Evolutionary conservation across 64 coral and sea anemone species (phyloP), one percentile per base, ranked within the genome.

Genomic region (Anthopleura sola): DNA sequence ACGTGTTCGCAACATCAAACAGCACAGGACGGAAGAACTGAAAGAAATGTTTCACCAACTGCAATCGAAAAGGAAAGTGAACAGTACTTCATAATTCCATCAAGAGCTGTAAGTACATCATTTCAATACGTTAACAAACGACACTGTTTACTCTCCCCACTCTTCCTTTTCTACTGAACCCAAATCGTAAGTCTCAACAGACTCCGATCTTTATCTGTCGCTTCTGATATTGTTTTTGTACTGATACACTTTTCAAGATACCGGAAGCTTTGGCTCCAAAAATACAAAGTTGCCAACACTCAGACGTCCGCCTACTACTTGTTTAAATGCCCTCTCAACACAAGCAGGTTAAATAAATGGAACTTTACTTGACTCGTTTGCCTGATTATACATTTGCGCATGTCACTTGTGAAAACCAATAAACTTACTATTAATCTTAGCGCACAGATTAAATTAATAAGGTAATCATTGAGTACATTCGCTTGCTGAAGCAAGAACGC

Each of bases 231-330:
- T 71, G n/a, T 71, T 71, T 32, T 71, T 71, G 28, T 71, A 34
- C 26, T 16, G 66, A 71, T 34, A 32, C 66, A 34, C 28, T 71
- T 71, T 66, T 71, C 26, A 71, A 34, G 28, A 71, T 14, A 71
- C 66, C 66, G 66, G 66, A 71, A 71, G 66, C 29, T 32, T 71
- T 32, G 66, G 66, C 66, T 71, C 66, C 29, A 32, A 71, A 71
- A 71, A 71, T 71, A 71, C 66, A 71, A 71, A 71, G 66, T 71
- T 71, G n/a, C 66, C 66, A 71, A 71, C 66, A 31, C 26, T 71
- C 66, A 71, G 14, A 71, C 66, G 66, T 71, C 66, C 31, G 66
- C 29, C 66, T 71, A 33, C 26, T 71, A 71, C 66, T 71, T 71
- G 66, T 71, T 71, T 71, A 71, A 71, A 71, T 71, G 66, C 66